Evolutionary conservation across 2,888 invertebrate species (phyloP).

Genomic region (Siphonodentalium dalli): DNA sequence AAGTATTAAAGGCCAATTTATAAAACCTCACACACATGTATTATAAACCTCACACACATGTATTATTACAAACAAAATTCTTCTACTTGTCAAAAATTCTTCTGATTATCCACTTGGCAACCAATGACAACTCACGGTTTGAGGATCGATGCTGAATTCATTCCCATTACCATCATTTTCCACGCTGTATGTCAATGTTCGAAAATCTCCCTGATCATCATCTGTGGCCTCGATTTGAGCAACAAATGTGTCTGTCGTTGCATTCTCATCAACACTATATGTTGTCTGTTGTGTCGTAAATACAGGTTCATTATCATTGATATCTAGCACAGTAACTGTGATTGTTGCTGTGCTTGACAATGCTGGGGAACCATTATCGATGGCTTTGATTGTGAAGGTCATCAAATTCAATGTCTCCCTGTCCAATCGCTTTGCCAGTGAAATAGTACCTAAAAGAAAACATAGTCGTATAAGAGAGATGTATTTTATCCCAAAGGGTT

Average conservation of each 20-base stretch:
- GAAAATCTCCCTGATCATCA: slow-evolving; percentile 69
- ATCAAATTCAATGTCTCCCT: slow-evolving; percentile 46
- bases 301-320: slow-evolving; percentile 80
- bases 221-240: slow-evolving; percentile 77
- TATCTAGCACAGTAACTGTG: slow-evolving; percentile 75
- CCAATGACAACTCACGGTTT: slow-evolving; percentile 42
- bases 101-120: too few relatives aligned
- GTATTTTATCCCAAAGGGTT: too few relatives aligned
- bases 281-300: slow-evolving; percentile 65
- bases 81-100: too few relatives aligned
- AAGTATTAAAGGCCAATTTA: too few relatives aligned
- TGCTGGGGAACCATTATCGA: slow-evolving; percentile 41
- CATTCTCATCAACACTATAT: slow-evolving; percentile 40
- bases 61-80: too few relatives aligned
- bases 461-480: too few relatives aligned
- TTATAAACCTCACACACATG: too few relatives aligned
- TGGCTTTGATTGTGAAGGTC: slow-evolving; percentile 46
- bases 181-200: slow-evolving; percentile 76
- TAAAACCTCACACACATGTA: too few relatives aligned
- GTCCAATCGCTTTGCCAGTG: slow-evolving; percentile 71
- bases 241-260: slow-evolving; percentile 66
- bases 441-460: slow-evolving; percentile 39
- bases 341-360: slow-evolving; percentile 70
- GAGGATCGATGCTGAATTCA: slow-evolving; percentile 74
- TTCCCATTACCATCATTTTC: slow-evolving; percentile 76